Conservation (phyloP, 2,888 invertebrate species). For the Gasteruption jaculator region DNA sequence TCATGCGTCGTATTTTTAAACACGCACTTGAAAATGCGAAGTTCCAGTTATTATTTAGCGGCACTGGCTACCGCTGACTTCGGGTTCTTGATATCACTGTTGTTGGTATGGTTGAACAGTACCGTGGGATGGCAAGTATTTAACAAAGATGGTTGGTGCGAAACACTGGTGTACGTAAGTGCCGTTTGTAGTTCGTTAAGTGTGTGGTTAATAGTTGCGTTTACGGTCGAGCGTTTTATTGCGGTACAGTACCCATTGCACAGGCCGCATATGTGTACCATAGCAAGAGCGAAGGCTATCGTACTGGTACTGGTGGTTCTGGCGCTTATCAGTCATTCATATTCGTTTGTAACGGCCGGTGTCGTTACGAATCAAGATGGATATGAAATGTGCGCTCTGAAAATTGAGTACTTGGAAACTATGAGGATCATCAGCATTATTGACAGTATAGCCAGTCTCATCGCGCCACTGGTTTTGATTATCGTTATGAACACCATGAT, state of each 20-base stretch:
- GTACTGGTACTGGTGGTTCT: slow-evolving; percentile 51
- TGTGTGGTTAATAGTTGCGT: slow-evolving; percentile 67
- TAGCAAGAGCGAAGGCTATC: slow-evolving; percentile 57
- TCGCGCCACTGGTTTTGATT: slow-evolving; percentile 60
- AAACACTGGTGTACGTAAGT: slow-evolving; percentile 54
- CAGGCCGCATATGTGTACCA: slow-evolving; percentile 60
- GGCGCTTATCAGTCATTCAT: slow-evolving; percentile 51
- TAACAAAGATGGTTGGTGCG: slow-evolving; percentile 59
- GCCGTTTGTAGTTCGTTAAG: slow-evolving; percentile 61
- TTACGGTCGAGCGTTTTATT: slow-evolving; percentile 66
- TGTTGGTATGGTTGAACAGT: slow-evolving; percentile 56
- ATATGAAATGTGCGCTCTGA: slow-evolving; percentile 53
- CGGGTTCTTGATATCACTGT: slow-evolving; percentile 56
- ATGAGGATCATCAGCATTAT: slow-evolving; percentile 58
- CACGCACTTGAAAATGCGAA: slow-evolving; percentile 59
- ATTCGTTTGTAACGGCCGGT: slow-evolving; percentile 53
- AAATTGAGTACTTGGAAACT: slow-evolving; percentile 53
- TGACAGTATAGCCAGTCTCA: slow-evolving; percentile 61
- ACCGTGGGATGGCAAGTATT: slow-evolving; percentile 53
- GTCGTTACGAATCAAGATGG: slow-evolving; percentile 40
- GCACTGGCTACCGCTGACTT: slow-evolving; percentile 61
- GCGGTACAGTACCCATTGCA: slow-evolving; percentile 63
- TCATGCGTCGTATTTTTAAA: slow-evolving; percentile 60
- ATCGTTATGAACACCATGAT: slow-evolving; percentile 64
- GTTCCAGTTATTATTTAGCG: slow-evolving; percentile 63